Evolutionary conservation across 2,113 vertebrate species (phyloP), one percentile per base, ranked within the genome.

Genomic region (Antennarius striatus): DNA sequence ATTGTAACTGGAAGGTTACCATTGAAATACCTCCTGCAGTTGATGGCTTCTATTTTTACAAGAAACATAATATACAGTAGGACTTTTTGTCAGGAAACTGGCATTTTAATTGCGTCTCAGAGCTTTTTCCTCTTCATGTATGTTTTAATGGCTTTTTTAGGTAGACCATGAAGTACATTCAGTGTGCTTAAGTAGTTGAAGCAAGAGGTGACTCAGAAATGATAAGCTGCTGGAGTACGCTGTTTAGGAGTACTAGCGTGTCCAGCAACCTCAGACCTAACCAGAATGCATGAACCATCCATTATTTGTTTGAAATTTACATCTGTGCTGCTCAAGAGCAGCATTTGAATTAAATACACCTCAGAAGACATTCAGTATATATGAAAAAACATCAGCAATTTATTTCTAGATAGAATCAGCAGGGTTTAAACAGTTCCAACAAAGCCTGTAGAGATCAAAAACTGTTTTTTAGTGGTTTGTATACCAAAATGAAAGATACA

Each of bases 21-120:
- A 52, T 49, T 79, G 54, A 62, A 81, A 70, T 63, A 71, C 76
- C 63, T 57, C 56, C 70, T 73, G 57, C 59, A 68, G 54, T 68
- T 70, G 62, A 75, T 71, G 12, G 36, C 39, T 36, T 74, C 46
- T 75, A 74, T 74, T 83, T 74, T 70, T 66, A 47, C 28, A 71
- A 57, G 49, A 60, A 42, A 79, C 72, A 56, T 17, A 39, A 59
- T 70, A 63, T 75, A 54, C 43, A 0, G 42, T 22, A 39, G n/a
- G 50, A 56, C 11, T 45, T 59, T 66, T 14, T 67, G 60, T 36
- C 59, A 53, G 45, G 22, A 67, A 56, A 56, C 6, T 56, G 48
- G 22, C 55, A 22, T 73, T 68, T 65, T 61, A 39, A 57, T 79
- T 15, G 32, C 32, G 17, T 42, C 3, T 1, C 58, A 53, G 11